Evolutionary conservation across 2,113 vertebrate genomes (phyloP).

Genomic region (Phasianus colchicus): DNA sequence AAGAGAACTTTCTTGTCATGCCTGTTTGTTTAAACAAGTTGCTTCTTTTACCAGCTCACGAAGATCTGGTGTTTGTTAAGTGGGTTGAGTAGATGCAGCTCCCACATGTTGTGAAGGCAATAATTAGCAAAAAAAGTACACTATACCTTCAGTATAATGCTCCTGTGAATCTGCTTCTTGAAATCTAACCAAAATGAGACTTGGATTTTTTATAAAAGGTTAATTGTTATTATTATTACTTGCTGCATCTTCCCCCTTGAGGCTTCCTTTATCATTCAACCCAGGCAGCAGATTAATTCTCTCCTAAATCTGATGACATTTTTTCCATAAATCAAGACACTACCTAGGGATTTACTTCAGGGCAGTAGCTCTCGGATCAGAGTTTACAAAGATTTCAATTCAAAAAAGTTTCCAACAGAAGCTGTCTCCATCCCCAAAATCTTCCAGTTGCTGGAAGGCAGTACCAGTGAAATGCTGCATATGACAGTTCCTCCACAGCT

Average conservation of each 20-base stretch:
- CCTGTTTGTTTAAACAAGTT: background rate
- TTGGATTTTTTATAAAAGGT: background rate
- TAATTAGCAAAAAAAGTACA: background rate
- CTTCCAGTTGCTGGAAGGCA: background rate
- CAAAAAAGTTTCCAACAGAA: background rate
- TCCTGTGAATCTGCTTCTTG: background rate
- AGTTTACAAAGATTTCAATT: background rate
- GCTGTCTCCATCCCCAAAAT: background rate
- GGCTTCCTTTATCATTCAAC: background rate
- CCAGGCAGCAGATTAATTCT: constrained; percentile 7
- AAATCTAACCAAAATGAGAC: background rate
- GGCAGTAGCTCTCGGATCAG: background rate
- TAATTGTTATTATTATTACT: background rate
- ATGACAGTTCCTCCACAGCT: background rate
- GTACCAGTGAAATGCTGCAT: background rate
- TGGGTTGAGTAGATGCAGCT: background rate
- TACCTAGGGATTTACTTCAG: background rate
- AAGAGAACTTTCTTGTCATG: background rate
- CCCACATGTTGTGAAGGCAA: background rate
- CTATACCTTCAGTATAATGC: background rate
- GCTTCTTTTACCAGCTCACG: background rate
- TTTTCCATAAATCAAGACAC: background rate
- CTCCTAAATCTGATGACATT: background rate
- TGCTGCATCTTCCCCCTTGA: background rate
- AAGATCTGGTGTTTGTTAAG: background rate